Evolutionary conservation across 2,888 invertebrate species (phyloP), one percentile per base, ranked within the genome.

Genomic region (Platycheirus albimanus): DNA sequence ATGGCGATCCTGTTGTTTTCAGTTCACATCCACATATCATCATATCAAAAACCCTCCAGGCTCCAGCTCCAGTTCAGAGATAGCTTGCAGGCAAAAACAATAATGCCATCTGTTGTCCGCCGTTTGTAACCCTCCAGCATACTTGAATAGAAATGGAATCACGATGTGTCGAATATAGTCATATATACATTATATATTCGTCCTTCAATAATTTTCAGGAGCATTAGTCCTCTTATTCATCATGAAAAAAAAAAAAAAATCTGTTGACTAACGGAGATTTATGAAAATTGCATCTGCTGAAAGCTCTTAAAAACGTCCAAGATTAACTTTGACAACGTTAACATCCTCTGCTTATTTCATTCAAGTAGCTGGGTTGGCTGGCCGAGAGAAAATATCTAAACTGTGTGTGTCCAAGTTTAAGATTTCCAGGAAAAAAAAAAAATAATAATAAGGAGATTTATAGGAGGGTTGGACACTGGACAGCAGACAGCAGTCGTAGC

Each of bases 401-500:
- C 15, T 28, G 41, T 45, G 24, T 28, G 41, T 45, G 36, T 43
- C n/a, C 36, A 54, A 47, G n/a, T 47, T 52, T 64, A 17, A 45
- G 49, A 43, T 61, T 74, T 74, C 47, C 6, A 19, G 17, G 8
- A 38, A 13, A 20, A 36, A 38, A 20, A 38, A 28, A 72, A n/a
- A n/a, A n/a, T n/a, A n/a, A n/a, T n/a, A n/a, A n/a, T n/a, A n/a
- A 52, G 4, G 30, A 79, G 79, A 79, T 79, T 79, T 79, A 79
- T 75, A 56, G 54, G 33, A 30, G 52, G 72, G 47, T 69, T 79
- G 49, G 11, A 20, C 11, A n/a, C n/a, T n/a, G n/a, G n/a, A n/a
- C n/a, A n/a, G n/a, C n/a, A n/a, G n/a, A n/a, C n/a, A n/a, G n/a
- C n/a, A n/a, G n/a, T n/a, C n/a, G n/a, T n/a, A n/a, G 11, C 6